These are phyloP conservation scores for Thomomys bottae DNA, from an alignment of 2,113 vertebrate species.

Conservation along the genomic window DNA sequence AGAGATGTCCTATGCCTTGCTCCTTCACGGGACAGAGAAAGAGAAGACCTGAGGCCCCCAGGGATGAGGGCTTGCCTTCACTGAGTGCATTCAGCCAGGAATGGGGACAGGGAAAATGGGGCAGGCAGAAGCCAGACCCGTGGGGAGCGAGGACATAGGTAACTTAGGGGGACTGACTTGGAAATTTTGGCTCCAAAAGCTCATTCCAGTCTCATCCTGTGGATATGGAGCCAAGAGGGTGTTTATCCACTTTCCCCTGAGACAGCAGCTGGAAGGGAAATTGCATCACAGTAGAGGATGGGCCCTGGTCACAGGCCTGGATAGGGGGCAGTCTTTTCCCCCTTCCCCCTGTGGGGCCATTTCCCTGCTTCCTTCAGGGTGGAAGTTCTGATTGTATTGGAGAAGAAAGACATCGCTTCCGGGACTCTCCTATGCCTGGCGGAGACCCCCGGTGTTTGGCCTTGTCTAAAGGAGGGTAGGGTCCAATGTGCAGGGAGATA, in stretches of 20 bases:
- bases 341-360: conserved; percentile 54
- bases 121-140: not conserved
- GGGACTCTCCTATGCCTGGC: not conserved
- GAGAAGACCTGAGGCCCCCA: not conserved
- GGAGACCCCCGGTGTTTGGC: not conserved
- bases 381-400: not conserved
- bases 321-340: conserved; percentile 49
- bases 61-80: not conserved
- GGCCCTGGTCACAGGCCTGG: conserved; percentile 67
- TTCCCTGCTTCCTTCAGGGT: conserved; percentile 58
- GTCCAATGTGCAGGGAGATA: no score
- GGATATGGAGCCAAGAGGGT: not conserved
- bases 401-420: not conserved
- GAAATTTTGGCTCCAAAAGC: not conserved
- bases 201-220: not conserved
- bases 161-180: not conserved
- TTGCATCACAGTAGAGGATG: not conserved
- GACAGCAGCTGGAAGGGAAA: conserved; percentile 67
- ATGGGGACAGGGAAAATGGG: fast-evolving
- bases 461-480: not conserved
- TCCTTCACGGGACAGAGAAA: no score
- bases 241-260: fast-evolving
- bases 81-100: not conserved
- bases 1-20: not conserved
- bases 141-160: not conserved